Conservation (phyloP, 2,888 invertebrate genomes). For the Ormyrus labotus region DNA sequence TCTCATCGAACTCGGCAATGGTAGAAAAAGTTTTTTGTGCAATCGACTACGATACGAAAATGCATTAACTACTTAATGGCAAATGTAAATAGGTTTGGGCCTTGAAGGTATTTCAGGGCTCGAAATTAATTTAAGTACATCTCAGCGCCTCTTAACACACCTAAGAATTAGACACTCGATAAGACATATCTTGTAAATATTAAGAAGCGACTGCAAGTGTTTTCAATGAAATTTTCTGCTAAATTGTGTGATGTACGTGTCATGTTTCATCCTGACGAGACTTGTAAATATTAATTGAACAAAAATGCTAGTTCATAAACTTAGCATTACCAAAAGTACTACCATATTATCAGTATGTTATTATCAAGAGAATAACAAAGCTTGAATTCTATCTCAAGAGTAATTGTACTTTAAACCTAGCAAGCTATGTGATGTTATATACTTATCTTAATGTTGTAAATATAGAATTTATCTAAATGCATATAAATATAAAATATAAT, state of each 20-base stretch:
- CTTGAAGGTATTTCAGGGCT: constrained; percentile 13
- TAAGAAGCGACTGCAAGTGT: constrained; percentile 35
- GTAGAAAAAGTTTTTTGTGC: constrained; percentile 35
- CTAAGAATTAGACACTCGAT: constrained; percentile 19
- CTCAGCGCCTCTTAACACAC: constrained; percentile 14
- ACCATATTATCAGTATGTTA: constrained; percentile 53
- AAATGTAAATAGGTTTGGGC: constrained; percentile 37
- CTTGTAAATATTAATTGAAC: constrained; percentile 57
- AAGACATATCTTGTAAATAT: constrained; percentile 63
- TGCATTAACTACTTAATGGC: constrained; percentile 6
- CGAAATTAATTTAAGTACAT: constrained; percentile 28
- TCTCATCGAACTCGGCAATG: constrained; percentile 19
- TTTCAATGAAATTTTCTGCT: constrained; percentile 48
- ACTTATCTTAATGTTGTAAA: constrained; percentile 74
- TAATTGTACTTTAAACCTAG: constrained; percentile 68
- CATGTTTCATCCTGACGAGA: constrained; percentile 51
- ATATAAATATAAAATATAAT: constrained; percentile 62
- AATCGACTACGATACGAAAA: constrained; percentile 27
- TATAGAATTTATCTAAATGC: constrained; percentile 68
- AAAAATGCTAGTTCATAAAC: constrained; percentile 56
- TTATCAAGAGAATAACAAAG: constrained; percentile 38
- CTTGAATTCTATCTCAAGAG: constrained; percentile 47
- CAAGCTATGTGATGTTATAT: constrained; percentile 75
- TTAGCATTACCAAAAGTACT: constrained; percentile 61
- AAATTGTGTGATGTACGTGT: constrained; percentile 49